These are phyloP conservation scores for Desmophyllum pertusum DNA, from an alignment of 92 coral and sea anemone species.

Conservation along the genomic window DNA sequence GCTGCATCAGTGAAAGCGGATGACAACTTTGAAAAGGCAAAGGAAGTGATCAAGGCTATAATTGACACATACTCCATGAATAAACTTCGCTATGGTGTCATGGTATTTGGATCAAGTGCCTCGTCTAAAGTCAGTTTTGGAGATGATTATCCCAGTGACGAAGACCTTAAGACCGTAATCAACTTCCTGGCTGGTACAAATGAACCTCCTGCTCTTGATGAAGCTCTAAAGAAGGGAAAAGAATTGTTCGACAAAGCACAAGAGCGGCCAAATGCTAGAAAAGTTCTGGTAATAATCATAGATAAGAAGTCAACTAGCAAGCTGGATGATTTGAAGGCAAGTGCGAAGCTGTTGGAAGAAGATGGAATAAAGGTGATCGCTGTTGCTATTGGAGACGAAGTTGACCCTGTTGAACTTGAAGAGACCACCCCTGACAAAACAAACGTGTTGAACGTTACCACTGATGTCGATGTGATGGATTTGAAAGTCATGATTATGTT, in stretches of 20 bases:
- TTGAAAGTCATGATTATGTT: conserved; percentile 62
- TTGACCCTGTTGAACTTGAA: conserved; percentile 39
- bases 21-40: conserved; percentile 61
- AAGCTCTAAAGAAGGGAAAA: conserved; percentile 57
- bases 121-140: conserved; percentile 34
- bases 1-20: conserved; percentile 67
- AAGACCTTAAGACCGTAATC: conserved; percentile 51
- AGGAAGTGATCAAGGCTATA: conserved; percentile 60
- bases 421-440: conserved; percentile 65
- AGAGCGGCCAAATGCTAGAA: conserved; percentile 79
- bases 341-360: conserved; percentile 50
- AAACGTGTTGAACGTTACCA: conserved; percentile 54
- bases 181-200: conserved; percentile 32
- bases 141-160: conserved; percentile 51
- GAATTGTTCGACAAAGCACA: conserved; percentile 52
- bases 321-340: conserved; percentile 35
- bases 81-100: conserved; percentile 75
- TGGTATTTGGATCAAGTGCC: conserved; percentile 70
- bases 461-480: conserved; percentile 44
- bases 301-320: conserved; percentile 65
- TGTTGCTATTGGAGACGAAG: conserved; percentile 80
- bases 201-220: conserved; percentile 59
- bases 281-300: conserved; percentile 73
- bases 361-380: conserved; percentile 66
- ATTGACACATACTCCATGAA: conserved; percentile 67